Conservation (phyloP, 2,888 invertebrate species). For the Clusia tigrina region DNA sequence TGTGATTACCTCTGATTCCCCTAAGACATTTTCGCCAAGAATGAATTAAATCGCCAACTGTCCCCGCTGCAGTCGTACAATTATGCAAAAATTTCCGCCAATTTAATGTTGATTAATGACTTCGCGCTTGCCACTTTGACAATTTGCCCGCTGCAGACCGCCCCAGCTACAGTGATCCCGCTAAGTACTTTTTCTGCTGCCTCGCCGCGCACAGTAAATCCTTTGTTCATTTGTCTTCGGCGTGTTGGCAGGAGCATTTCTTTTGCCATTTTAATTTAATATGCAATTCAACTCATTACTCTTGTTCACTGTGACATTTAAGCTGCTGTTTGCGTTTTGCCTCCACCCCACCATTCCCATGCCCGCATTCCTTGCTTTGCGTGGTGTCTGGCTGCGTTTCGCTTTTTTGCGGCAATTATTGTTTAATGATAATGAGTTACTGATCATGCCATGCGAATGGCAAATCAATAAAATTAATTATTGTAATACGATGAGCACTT, state of each 20-base stretch:
- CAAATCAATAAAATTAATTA: slow-evolving; percentile 37
- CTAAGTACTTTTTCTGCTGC: neutral
- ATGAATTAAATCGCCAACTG: no score
- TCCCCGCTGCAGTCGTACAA: no score
- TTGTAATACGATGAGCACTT: slow-evolving; percentile 22
- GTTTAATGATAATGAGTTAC: slow-evolving; percentile 24
- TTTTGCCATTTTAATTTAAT: slow-evolving; percentile 19
- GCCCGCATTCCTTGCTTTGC: no score
- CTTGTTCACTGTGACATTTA: slow-evolving; percentile 24
- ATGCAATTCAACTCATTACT: slow-evolving; percentile 25
- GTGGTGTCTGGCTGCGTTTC: no score
- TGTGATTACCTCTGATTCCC: no score
- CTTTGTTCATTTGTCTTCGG: slow-evolving; percentile 24
- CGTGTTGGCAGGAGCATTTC: neutral
- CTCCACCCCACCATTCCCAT: neutral
- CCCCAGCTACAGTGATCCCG: no score
- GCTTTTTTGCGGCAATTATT: no score
- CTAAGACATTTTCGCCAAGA: no score
- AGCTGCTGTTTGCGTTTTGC: neutral
- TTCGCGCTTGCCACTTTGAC: slow-evolving; percentile 8
- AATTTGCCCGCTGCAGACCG: neutral
- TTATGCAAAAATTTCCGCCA: slow-evolving; percentile 9
- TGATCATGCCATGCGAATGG: slow-evolving; percentile 2
- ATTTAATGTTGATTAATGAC: slow-evolving; percentile 28
- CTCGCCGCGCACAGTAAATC: slow-evolving; percentile 15